Evolutionary conservation across 2,888 invertebrate genomes (phyloP).

Genomic region (Chrysotoxum bicinctum): DNA sequence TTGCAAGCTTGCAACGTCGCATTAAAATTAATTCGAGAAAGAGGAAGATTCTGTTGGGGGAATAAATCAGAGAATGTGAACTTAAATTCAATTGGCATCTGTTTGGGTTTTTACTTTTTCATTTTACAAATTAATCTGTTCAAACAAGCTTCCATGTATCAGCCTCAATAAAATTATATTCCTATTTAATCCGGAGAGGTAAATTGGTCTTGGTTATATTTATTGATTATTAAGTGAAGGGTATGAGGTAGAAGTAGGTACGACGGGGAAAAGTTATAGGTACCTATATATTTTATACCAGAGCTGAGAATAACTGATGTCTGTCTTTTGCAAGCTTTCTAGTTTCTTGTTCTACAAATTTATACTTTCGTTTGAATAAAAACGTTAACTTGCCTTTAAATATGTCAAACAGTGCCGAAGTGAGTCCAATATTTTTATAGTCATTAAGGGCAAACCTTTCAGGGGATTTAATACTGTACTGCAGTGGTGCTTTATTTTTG

Average conservation of each 20-base stretch:
- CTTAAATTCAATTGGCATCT: constrained; percentile 31
- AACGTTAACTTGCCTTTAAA: too few relatives aligned
- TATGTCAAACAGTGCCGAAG: too few relatives aligned
- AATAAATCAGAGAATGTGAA: constrained; percentile 31
- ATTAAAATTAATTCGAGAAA: constrained; percentile 34
- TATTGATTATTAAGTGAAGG: not conserved
- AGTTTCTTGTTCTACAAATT: too few relatives aligned
- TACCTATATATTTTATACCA: too few relatives aligned
- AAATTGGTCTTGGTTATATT: constrained; percentile 4
- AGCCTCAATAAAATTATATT: constrained; percentile 1
- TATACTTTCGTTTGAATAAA: too few relatives aligned
- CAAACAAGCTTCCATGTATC: constrained; percentile 7
- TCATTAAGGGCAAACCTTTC: too few relatives aligned
- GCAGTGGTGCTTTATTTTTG: too few relatives aligned
- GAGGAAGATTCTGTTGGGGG: not conserved
- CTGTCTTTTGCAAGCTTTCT: too few relatives aligned
- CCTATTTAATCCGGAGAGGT: not conserved
- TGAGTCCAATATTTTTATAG: too few relatives aligned
- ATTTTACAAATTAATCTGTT: constrained; percentile 1
- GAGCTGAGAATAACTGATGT: too few relatives aligned
- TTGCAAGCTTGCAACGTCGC: constrained; percentile 4
- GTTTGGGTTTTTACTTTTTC: constrained; percentile 4
- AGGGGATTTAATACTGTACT: too few relatives aligned
- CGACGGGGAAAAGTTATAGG: too few relatives aligned
- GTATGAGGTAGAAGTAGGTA: not conserved